Base-by-base conservation (phyloP, 2,888 invertebrate genomes). In the Ctenicera cuprea region DNA sequence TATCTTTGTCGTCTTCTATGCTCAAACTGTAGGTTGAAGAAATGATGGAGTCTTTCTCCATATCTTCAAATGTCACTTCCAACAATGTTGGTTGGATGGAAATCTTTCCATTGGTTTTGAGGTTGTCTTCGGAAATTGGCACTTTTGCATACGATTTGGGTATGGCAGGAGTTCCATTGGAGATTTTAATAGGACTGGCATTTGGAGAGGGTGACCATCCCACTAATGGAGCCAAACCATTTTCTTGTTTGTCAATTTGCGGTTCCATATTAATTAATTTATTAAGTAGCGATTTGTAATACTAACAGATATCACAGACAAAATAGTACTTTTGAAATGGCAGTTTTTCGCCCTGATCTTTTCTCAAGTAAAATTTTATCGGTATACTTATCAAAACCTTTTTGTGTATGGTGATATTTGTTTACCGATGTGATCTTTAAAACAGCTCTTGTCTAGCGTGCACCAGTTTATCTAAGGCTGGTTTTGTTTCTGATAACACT, bases 1-100 rank as follows among this genome's bases (percentile, higher is more conserved):
- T 88, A 85, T 45, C 33, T 7, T 70, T 48, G 9, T 76, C 81
- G 2, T 76, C 87, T 4, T 62, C 50, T 8, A 72, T 68, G 48
- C 71, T 73, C 45, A 73, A 67, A 20, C 70, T 71, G 54, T 38
- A 54, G 18, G 62, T 66, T n/a, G 79, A 77, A 1, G 78, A 80
- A 18, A 78, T 78, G 59, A 79, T 78, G 38, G 78, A 78, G 50
- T 80, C 80, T 41, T 75, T 77, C 7, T 78, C 79, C 26, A 43
- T 54, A 38, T 78, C 76, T 45, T 77, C 76, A 41, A 81, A 81
- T 59, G 73, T 80, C n/a, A 81, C 80, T 66, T 79, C 79, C 59
- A 75, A 30, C 52, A 50, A 68, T 72, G 63, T 68, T 22, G 43
- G 71, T 38, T 67, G 71, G 37, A 26, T 48, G 43, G 12, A 33